Conservation (phyloP, 2,888 invertebrate genomes). For the Lycophotia porphyrea region DNA sequence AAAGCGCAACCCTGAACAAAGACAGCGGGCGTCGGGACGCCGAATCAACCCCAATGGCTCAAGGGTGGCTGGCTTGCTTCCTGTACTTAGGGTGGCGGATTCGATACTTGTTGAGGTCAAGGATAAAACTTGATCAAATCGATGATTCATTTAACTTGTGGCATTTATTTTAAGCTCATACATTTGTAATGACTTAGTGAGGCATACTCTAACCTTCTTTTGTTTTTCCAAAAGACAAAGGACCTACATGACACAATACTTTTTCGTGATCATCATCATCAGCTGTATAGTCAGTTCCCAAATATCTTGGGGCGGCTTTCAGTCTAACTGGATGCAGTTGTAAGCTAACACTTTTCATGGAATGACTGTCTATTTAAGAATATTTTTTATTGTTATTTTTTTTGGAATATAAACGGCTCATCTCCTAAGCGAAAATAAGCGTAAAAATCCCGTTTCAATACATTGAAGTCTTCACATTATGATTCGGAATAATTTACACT, state of each 20-base stretch:
- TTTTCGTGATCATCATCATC: not conserved
- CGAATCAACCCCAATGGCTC: conserved; percentile 43
- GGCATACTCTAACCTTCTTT: not conserved
- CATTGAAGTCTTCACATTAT: conserved; percentile 41
- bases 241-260: not conserved
- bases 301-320: not conserved
- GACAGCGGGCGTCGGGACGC: conserved; percentile 24
- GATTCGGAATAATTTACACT: conserved; percentile 64
- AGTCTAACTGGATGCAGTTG: not conserved
- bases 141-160: conserved; percentile 2
- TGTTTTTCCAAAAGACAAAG: not conserved
- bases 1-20: conserved; percentile 50
- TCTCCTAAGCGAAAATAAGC: conserved; percentile 1
- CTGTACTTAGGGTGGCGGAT: conserved; percentile 26
- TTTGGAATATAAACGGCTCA: not conserved
- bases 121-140: conserved; percentile 4
- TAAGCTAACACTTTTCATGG: not conserved
- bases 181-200: not conserved
- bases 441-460: conserved; percentile 22
- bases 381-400: not conserved
- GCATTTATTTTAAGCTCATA: not conserved
- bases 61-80: conserved; percentile 37
- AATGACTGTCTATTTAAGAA: not conserved
- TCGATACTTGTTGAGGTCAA: conserved; percentile 12
- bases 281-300: not conserved